Base-by-base conservation (phyloP, 2,113 vertebrate species). In the Taurulus bubalis region DNA sequence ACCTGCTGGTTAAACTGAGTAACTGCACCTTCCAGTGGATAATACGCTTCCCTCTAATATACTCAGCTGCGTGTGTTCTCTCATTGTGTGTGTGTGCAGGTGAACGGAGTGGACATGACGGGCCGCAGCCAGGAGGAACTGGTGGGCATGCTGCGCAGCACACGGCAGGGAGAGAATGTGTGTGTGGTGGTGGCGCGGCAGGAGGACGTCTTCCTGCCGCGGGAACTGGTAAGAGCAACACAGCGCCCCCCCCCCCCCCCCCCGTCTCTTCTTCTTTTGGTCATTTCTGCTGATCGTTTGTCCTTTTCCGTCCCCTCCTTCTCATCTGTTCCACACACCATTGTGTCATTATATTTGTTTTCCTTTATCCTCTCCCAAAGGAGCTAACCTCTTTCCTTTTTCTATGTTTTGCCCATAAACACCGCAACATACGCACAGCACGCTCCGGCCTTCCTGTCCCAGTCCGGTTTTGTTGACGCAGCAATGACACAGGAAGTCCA, bases 111-210 rank as follows among this genome's bases (percentile, higher is more conserved):
- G 65, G 97, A 98, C 86, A 95, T 99, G 93, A 95, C 93, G 0
- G 96, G 96, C 53, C 94, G 93, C 32, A 97, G 95, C 20, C 98
- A 99, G 90, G 98, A 99, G 79, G 98, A 99, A 55, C 95, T 99
- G 0, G 98, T 99, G 28, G 96, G 95, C 88, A 96, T 97, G 95
- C 92, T 99, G 91, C 96, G 98, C 76, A 96, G 98, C 91, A 99
- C 98, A 65, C 97, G 95, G 84, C 97, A 98, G 89, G 98, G 98
- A 1, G 97, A 99, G 81, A 94, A 87, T 0, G 98, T 97, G 12
- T 94, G 77, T 1, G 84, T 99, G 71, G 70, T 97, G 55, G 95
- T 99, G 38, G 95, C 95, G 10, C 96, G 98, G 45, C 98, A 97
- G 67, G 97, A 99, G 62, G 97, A 98, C 77, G 72, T 91, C 77